A percentile compares a stretch with the other conserved stretches of the same genome.
These are phyloP conservation scores for Choloepus hoffmanni DNA, from an alignment of 2,113 vertebrate genomes.

Conservation along the genomic window DNA sequence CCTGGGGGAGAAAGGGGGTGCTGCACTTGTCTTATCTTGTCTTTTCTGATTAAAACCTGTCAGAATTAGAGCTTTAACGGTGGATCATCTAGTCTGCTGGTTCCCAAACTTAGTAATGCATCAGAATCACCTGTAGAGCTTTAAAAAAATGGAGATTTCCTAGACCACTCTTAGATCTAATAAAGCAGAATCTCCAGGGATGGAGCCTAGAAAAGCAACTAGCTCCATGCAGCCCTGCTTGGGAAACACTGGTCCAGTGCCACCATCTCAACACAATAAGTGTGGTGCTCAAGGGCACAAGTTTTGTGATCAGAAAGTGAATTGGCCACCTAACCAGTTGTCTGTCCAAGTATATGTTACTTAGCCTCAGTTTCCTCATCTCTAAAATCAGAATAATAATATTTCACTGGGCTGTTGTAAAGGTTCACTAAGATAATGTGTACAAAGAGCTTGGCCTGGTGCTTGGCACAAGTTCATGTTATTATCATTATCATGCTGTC, in stretches of 20 bases:
- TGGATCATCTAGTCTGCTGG: not conserved
- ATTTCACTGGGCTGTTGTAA: not conserved
- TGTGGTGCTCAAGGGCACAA: not conserved
- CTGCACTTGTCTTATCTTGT: not conserved
- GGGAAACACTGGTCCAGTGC: fast-evolving
- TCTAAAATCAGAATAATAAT: not conserved
- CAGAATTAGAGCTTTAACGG: not conserved
- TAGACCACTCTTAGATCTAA: too few relatives aligned
- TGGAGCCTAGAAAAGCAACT: not conserved
- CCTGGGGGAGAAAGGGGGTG: too few relatives aligned
- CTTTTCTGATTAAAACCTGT: not conserved
- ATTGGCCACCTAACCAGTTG: not conserved
- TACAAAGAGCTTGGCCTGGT: not conserved
- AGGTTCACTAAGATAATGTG: not conserved
- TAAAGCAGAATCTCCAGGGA: not conserved
- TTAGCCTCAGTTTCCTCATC: not conserved
- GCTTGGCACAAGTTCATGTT: not conserved
- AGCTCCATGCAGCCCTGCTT: not conserved
- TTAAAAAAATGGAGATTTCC: not conserved
- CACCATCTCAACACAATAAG: not conserved
- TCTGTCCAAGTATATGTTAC: too few relatives aligned
- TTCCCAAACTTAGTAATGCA: not conserved
- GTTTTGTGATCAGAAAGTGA: not conserved
- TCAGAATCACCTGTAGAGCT: not conserved
- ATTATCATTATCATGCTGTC: fast-evolving